Evolutionary conservation across 2,797 vertebrate species (phyloP).

Genomic region (Falco novaeseelandiae): DNA sequence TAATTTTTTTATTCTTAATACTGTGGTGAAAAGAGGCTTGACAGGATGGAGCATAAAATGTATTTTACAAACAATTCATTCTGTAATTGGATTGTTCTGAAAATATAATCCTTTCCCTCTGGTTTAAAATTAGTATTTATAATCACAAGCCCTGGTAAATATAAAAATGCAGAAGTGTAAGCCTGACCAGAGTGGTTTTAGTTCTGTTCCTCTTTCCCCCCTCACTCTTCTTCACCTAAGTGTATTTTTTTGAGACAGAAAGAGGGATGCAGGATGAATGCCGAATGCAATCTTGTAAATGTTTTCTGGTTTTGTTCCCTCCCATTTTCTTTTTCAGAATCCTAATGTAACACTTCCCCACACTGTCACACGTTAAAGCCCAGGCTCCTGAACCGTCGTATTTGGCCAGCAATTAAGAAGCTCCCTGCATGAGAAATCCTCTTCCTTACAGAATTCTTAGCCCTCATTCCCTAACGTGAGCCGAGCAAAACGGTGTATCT

Average conservation of each 20-base stretch:
- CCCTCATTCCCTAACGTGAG: constrained; percentile 17
- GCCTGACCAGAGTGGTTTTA: not conserved
- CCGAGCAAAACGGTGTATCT: constrained; percentile 20
- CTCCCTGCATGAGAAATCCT: constrained; percentile 26
- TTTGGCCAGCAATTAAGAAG: constrained; percentile 57
- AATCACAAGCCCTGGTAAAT: constrained; percentile 18
- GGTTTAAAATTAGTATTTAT: constrained; percentile 27
- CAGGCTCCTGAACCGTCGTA: not conserved
- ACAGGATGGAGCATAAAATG: constrained; percentile 33
- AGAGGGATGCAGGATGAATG: constrained; percentile 12
- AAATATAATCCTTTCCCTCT: constrained; percentile 31
- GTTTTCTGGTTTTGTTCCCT: constrained; percentile 35
- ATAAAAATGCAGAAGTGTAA: constrained; percentile 29
- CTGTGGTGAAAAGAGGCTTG: constrained; percentile 31
- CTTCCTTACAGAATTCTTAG: constrained; percentile 7
- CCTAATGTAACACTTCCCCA: constrained; percentile 26
- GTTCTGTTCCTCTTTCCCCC: not conserved
- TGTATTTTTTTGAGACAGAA: not conserved
- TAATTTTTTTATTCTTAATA: constrained; percentile 59
- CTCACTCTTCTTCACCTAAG: not conserved
- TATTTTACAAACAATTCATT: constrained; percentile 48
- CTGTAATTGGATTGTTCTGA: constrained; percentile 50
- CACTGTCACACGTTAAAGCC: constrained; percentile 2
- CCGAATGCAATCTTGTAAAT: constrained; percentile 9
- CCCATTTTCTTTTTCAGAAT: constrained; percentile 37